Conservation (phyloP, 1,140 invertebrate genomes). For the Laodelphax striatellus region DNA sequence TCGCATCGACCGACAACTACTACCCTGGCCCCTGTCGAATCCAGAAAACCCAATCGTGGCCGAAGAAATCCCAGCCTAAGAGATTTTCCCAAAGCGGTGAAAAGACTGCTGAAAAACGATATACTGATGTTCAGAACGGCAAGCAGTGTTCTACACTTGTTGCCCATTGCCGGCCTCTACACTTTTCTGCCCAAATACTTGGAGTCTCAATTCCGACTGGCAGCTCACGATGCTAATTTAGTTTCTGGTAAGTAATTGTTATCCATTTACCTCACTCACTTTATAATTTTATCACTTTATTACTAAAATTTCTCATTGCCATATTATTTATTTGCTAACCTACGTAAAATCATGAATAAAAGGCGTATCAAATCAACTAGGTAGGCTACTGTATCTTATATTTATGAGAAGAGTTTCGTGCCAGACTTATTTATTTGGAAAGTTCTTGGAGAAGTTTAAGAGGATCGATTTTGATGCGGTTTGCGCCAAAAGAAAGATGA, state of each 20-base stretch:
- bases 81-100: slow-evolving; percentile 80
- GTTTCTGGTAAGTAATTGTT: slow-evolving; percentile 64
- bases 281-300: no score
- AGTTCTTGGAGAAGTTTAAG: no score
- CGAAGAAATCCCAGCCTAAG: slow-evolving; percentile 44
- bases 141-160: slow-evolving; percentile 75
- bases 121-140: slow-evolving; percentile 83
- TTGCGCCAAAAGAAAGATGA: no score
- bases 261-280: no score
- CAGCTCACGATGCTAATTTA: slow-evolving; percentile 79
- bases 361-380: no score
- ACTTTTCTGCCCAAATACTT: slow-evolving; percentile 90
- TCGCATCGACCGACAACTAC: slow-evolving; percentile 29
- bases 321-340: no score
- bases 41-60: slow-evolving; percentile 29
- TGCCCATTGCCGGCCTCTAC: slow-evolving; percentile 83
- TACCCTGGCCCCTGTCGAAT: neutral
- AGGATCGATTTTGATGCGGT: no score
- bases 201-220: slow-evolving; percentile 79
- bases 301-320: no score
- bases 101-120: slow-evolving; percentile 74
- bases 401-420: no score
- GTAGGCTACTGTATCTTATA: no score
- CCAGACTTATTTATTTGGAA: no score
- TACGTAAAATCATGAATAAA: no score